Base-by-base conservation (phyloP, 2,888 invertebrate species). In the Aethes cnicana region DNA sequence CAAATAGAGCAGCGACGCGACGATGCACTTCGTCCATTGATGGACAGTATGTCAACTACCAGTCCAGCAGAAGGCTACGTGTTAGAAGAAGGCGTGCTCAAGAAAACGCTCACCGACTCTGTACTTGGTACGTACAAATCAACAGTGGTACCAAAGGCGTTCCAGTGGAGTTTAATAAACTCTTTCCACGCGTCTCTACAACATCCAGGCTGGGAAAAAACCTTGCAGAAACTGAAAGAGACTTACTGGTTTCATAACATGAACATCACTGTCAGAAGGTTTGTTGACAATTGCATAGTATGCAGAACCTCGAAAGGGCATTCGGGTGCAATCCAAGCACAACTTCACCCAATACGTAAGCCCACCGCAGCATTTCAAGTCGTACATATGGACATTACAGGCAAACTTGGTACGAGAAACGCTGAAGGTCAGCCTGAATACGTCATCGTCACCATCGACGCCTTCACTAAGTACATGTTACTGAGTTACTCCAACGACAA, bases 121-220 rank as follows among this genome's bases (percentile, higher is more conserved):
- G 11, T 28, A 28, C 28, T 28, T 11, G 28, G 28, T 28, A 28
- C 28, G 28, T 55, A 36, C 35, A 42, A 21, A 14, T 14, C 11
- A 11, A 56, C 20, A 41, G 58, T 62, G 4, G 59, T 59, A 3
- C 61, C 62, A 0, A 56, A 32, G 12, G 53, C 62, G 5, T 65
- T 63, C 25, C 64, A 63, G 16, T 67, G 64, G 64, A 60, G 61
- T 17, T 4, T 64, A 0, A 64, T 63, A 2, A 64, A 64, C 36
- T 32, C 57, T 1, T 62, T 26, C 11, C 63, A 65, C 9, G 48
- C 41, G 0, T 30, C 58, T 0, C 42, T 67, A 0, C 47, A 61
- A n/a, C 59, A 58, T 4, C 42, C 59, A 0, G 64, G 64, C 0
- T 64, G 61, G 60, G 64, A 65, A 9, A 67, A 64, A 18, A 66